Percentiles rank a stretch among this genome's conserved stretches.
Conservation (phyloP, 2,888 invertebrate genomes). For the Mythimna pallens region DNA sequence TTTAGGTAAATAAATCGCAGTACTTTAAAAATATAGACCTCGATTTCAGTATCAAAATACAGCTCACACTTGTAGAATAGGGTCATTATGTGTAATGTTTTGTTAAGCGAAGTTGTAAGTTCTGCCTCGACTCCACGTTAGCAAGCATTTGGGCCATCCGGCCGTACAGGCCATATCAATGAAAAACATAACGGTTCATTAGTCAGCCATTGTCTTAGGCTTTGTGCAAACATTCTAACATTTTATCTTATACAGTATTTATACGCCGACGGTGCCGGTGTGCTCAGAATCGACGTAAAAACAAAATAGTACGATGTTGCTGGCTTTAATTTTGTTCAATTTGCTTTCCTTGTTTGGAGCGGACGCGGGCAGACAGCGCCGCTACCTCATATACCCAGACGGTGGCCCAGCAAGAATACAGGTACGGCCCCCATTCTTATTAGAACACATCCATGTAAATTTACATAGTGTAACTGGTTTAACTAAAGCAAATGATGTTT, state of each 20-base stretch:
- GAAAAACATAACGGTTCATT: slow-evolving; percentile 90
- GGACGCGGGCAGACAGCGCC: slow-evolving; percentile 82
- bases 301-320: slow-evolving; percentile 74
- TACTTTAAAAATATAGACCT: slow-evolving; percentile 19
- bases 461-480: slow-evolving; percentile 82
- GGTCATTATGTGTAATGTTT: slow-evolving; percentile 67
- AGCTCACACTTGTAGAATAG: slow-evolving; percentile 33
- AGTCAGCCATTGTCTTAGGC: slow-evolving; percentile 79
- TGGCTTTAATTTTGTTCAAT: slow-evolving; percentile 81
- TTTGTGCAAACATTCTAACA: slow-evolving; percentile 82
- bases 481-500: slow-evolving; percentile 87
- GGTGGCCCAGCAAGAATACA: slow-evolving; percentile 91
- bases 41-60: slow-evolving; percentile 40
- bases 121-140: slow-evolving; percentile 54
- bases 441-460: slow-evolving; percentile 76
- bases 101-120: slow-evolving; percentile 67
- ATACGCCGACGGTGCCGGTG: slow-evolving; percentile 75
- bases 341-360: slow-evolving; percentile 72
- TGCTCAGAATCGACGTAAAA: slow-evolving; percentile 68
- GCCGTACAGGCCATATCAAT: slow-evolving; percentile 83
- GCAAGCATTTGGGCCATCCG: slow-evolving; percentile 71
- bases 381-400: slow-evolving; percentile 91
- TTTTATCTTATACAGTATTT: slow-evolving; percentile 84
- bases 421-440: slow-evolving; percentile 80
- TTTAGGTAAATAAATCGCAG: slow-evolving; percentile 7